Evolutionary conservation across 2,797 vertebrate species (phyloP).

Genomic region (Masticophis lateralis): DNA sequence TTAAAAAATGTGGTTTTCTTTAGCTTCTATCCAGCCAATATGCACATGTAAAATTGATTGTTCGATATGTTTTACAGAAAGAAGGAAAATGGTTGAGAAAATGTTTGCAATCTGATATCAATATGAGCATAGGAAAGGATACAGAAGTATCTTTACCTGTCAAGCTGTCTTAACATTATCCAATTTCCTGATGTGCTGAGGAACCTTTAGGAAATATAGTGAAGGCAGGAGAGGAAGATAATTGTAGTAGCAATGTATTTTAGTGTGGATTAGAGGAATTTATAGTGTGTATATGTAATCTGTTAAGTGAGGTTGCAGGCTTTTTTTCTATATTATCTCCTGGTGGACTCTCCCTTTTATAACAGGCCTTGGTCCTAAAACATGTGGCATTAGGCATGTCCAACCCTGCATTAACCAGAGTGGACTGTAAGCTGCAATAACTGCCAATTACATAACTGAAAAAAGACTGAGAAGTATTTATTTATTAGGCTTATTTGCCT

Average conservation of each 20-base stretch:
- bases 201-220: neutral
- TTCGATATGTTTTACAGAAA: neutral
- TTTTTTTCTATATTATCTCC: neutral
- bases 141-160: neutral
- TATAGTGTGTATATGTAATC: neutral
- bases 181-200: neutral
- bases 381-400: neutral
- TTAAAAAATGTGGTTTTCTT: neutral
- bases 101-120: neutral
- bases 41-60: neutral
- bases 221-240: neutral
- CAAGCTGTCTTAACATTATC: neutral
- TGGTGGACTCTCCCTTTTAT: neutral
- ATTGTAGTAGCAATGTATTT: neutral
- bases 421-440: neutral
- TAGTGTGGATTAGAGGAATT: neutral
- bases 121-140: neutral
- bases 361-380: neutral
- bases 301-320: neutral
- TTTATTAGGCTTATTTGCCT: neutral
- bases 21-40: neutral
- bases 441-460: neutral
- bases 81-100: neutral
- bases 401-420: neutral
- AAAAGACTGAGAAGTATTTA: neutral